Conservation (phyloP, 2,888 invertebrate species). For the Pinctada fucata region DNA sequence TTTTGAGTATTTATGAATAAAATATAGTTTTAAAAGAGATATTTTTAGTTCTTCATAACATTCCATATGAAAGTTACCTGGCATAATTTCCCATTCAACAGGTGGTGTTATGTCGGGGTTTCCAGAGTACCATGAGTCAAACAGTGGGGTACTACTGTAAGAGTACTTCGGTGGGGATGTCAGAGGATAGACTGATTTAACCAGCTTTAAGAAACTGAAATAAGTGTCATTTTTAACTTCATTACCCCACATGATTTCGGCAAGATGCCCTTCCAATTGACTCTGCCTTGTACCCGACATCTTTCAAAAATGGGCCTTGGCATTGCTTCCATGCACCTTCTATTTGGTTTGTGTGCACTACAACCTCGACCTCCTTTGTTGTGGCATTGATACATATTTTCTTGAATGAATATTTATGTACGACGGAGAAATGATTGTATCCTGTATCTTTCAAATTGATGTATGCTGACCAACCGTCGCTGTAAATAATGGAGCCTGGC, state of each 20-base stretch:
- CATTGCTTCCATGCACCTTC: conserved; percentile 14
- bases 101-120: too few relatives aligned
- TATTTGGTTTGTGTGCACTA: neutral
- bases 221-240: too few relatives aligned
- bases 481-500: conserved; percentile 14
- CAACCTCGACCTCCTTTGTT: neutral
- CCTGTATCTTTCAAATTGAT: conserved; percentile 15
- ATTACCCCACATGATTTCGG: neutral
- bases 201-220: too few relatives aligned
- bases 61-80: too few relatives aligned
- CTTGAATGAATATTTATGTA: conserved; percentile 27
- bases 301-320: conserved; percentile 9
- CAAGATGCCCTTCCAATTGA: neutral
- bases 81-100: too few relatives aligned
- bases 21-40: too few relatives aligned
- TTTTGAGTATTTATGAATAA: too few relatives aligned
- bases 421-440: conserved; percentile 34
- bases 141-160: too few relatives aligned
- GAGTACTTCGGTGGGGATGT: too few relatives aligned
- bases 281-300: neutral
- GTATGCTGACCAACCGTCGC: conserved; percentile 29
- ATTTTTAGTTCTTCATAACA: too few relatives aligned
- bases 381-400: conserved; percentile 5
- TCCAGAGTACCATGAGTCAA: too few relatives aligned
- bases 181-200: too few relatives aligned